Percentiles rank a stretch among this genome's conserved stretches.
phyloP scores from a whole-genome alignment of 2,797 vertebrate genomes.

The Oreochromis grahami region DNA sequence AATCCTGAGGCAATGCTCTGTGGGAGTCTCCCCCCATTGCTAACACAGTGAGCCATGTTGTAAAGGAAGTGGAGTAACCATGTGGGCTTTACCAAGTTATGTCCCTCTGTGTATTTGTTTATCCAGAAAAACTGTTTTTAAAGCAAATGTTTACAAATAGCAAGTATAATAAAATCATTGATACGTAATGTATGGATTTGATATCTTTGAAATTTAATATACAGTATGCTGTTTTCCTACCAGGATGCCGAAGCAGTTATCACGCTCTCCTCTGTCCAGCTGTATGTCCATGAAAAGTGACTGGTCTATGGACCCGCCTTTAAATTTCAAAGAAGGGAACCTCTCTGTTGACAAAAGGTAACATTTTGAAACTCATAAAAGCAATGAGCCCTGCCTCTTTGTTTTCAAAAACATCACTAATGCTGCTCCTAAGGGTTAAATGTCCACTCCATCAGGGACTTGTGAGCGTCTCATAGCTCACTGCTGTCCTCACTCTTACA shows the following conservation, averaged over 20 bases:
- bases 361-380: background rate
- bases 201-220: background rate
- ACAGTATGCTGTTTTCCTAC: background rate
- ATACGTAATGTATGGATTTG: fast-evolving
- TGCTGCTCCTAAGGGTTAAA: background rate
- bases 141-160: background rate
- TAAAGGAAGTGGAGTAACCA: background rate
- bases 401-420: background rate
- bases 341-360: background rate
- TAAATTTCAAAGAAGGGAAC: background rate
- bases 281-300: background rate
- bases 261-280: background rate
- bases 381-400: background rate
- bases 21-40: background rate
- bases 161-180: background rate
- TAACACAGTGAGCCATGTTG: background rate
- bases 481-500: background rate
- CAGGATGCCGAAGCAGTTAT: background rate
- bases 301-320: background rate
- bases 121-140: fast-evolving
- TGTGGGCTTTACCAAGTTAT: background rate
- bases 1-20: background rate
- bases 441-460: background rate
- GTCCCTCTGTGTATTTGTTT: background rate
- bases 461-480: background rate